Evolutionary conservation across 1,140 invertebrate genomes (phyloP).

Genomic region (Lucilia cuprina): DNA sequence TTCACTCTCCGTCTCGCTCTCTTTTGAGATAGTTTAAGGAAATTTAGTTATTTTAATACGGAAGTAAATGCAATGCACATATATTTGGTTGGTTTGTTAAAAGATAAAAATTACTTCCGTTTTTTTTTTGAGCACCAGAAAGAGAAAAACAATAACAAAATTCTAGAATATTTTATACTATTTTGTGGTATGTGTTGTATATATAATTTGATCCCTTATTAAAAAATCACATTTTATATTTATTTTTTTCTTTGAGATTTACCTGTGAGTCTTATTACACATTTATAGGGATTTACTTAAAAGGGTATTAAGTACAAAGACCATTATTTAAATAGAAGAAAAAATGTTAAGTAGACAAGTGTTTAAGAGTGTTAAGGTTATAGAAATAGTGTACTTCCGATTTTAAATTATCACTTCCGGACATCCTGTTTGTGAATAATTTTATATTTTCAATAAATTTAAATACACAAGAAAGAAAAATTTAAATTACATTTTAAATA

Average conservation of each 20-base stretch:
- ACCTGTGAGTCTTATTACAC: not conserved
- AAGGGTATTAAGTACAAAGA: no score
- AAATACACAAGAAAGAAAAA: no score
- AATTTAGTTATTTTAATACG: not conserved
- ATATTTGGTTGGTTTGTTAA: not conserved
- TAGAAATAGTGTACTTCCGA: not conserved
- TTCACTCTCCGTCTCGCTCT: not conserved
- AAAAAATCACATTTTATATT: not conserved
- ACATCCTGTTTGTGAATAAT: not conserved
- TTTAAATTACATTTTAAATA: no score
- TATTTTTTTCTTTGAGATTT: not conserved
- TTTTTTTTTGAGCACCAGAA: not conserved
- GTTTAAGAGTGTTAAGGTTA: not conserved
- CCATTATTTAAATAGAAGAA: not conserved
- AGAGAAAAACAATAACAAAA: not conserved
- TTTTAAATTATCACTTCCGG: not conserved
- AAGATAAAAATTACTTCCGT: slow-evolving; percentile 33
- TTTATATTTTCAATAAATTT: no score
- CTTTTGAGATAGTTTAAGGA: not conserved
- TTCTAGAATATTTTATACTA: not conserved
- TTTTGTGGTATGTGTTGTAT: not conserved
- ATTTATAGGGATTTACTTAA: no score
- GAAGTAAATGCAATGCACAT: slow-evolving; percentile 2
- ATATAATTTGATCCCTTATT: not conserved
- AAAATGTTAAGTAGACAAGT: not conserved